Evolutionary conservation across 2,888 invertebrate species (phyloP), one percentile per base, ranked within the genome.

Genomic region (Amphipoea oculea): DNA sequence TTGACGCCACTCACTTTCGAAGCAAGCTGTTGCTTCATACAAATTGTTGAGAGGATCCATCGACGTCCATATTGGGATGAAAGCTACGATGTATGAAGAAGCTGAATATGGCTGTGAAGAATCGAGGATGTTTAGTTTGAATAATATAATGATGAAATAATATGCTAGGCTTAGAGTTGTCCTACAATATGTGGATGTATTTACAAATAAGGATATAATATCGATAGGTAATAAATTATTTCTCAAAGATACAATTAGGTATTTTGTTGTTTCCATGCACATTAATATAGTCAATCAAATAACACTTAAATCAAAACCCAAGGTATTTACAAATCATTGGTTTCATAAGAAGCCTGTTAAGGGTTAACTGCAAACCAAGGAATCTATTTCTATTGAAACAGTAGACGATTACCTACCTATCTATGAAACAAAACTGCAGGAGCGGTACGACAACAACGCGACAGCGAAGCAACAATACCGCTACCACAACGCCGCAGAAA

Each of bases 1-100:
- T 88, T 78, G 81, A 79, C 66, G 78, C 79, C 86, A 74, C 74
- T 89, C 88, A 88, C 88, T 88, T 88, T 89, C 70, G n/a, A 71
- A 71, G 71, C 71, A 14, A 83, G 48, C 63, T 73, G 72, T 84
- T 84, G 78, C 88, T 65, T 78, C 86, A 89, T 82, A 86, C 83
- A 82, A 85, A 85, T 81, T 81, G 88, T 84, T 83, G 67, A 70
- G 86, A 86, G 71, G 72, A 84, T 80, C 68, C 84, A 71, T 84
- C 78, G 63, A 76, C 74, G 48, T 71, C 89, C 84, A 75, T 86
- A 80, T 82, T 85, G 7, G 83, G 73, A 73, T 45, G 20, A 11
- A 57, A 76, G 71, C 54, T 63, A 66, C 3, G 88, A 88, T 88
- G 84, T 85, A 87, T 62, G 85, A 85, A 85, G 42, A 65, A 11